Percentiles rank a stretch among this genome's conserved stretches.
Conservation (phyloP, 2,113 vertebrate genomes). For the Anhinga rufa region DNA sequence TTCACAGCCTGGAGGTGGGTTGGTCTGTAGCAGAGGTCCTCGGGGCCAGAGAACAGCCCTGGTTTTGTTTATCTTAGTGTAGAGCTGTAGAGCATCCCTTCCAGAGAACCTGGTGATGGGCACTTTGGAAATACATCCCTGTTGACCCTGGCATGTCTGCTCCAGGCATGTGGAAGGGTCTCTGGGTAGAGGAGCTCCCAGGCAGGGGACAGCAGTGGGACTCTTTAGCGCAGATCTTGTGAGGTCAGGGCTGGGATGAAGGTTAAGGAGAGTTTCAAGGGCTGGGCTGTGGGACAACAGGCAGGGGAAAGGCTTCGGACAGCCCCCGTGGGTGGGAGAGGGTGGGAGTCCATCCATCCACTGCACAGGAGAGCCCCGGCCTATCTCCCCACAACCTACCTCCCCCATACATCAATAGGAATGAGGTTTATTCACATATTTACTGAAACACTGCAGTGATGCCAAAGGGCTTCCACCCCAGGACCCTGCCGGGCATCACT, state of each 20-base stretch:
- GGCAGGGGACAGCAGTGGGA: background rate
- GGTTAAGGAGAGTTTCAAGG: background rate
- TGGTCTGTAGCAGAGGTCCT: background rate
- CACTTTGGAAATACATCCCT: background rate
- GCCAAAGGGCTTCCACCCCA: background rate
- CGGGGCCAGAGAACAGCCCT: background rate
- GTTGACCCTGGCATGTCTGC: too few species aligned
- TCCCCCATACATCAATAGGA: background rate
- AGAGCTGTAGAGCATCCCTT: background rate
- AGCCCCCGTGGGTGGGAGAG: background rate
- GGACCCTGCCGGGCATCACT: too few species aligned
- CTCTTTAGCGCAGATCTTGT: background rate
- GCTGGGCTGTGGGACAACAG: background rate
- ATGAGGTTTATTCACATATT: background rate
- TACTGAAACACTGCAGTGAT: background rate
- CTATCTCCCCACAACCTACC: background rate
- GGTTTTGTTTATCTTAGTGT: background rate
- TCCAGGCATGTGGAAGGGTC: background rate
- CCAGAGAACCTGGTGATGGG: background rate
- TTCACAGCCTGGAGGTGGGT: background rate
- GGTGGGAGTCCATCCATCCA: background rate
- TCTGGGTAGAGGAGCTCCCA: background rate
- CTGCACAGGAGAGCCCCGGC: background rate
- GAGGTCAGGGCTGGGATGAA: background rate
- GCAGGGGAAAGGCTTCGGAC: background rate